These are phyloP conservation scores for Limosa lapponica DNA, from an alignment of 2,797 vertebrate genomes.

Conservation along the genomic window DNA sequence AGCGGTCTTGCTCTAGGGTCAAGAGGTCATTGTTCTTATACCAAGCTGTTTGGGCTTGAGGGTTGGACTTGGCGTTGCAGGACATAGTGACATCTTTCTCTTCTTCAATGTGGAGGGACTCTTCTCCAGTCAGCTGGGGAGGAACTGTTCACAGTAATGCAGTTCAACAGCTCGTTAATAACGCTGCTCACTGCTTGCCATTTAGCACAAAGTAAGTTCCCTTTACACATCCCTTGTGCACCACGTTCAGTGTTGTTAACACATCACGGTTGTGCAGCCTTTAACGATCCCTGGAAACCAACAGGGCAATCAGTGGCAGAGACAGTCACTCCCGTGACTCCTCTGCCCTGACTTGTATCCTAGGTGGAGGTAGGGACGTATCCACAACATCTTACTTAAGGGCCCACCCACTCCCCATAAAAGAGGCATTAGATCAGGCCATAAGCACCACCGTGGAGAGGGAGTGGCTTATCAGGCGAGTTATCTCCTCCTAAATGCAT, in stretches of 20 bases:
- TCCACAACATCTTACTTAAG: neutral
- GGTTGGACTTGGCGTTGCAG: slow-evolving; percentile 86
- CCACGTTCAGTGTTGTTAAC: neutral
- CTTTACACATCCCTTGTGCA: neutral
- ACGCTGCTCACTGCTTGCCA: neutral
- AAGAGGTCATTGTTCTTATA: slow-evolving; percentile 69
- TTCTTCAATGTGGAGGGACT: slow-evolving; percentile 68
- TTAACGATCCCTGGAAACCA: neutral
- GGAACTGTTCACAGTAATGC: slow-evolving; percentile 75
- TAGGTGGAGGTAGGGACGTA: slow-evolving; percentile 21
- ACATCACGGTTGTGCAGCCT: neutral
- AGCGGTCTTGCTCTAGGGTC: slow-evolving; percentile 66
- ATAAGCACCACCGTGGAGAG: neutral
- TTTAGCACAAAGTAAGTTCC: neutral
- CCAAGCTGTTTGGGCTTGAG: slow-evolving; percentile 83
- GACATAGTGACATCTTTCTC: slow-evolving; percentile 61
- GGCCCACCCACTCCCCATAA: slow-evolving; percentile 25
- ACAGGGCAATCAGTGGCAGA: neutral
- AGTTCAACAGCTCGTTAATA: neutral
- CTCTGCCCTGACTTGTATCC: slow-evolving; percentile 24
- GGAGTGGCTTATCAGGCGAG: slow-evolving; percentile 16
- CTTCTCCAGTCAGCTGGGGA: slow-evolving; percentile 77
- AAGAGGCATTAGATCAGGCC: neutral
- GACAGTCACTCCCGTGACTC: neutral
- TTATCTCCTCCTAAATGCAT: slow-evolving; percentile 1